These are phyloP conservation scores for Puntigrus tetrazona DNA, from an alignment of 2,113 vertebrate species.

Conservation along the genomic window DNA sequence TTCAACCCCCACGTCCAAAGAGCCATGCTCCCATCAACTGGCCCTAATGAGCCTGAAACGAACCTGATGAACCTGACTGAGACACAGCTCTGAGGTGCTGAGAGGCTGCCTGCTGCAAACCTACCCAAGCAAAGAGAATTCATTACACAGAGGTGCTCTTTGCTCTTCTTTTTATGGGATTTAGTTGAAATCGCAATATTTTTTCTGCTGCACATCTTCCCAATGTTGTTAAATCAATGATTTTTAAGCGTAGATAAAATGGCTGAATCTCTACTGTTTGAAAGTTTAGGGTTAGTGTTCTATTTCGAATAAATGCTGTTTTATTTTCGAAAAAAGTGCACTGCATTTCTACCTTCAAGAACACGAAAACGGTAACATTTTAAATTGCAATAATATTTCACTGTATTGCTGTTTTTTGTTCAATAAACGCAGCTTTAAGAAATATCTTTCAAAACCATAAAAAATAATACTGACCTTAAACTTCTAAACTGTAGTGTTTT, in stretches of 20 bases:
- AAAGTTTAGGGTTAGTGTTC: background rate
- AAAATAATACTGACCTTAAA: background rate
- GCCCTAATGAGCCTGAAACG: constrained; percentile 54
- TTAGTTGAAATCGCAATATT: background rate
- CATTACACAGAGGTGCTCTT: constrained; percentile 11
- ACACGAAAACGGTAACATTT: background rate
- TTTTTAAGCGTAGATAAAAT: background rate
- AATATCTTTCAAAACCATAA: background rate
- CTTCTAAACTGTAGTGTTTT: background rate
- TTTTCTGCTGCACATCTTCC: background rate
- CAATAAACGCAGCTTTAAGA: background rate
- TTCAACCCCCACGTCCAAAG: constrained; percentile 39
- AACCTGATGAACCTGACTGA: constrained; percentile 51
- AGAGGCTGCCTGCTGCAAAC: background rate
- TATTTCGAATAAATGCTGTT: no score
- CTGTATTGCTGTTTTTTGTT: background rate
- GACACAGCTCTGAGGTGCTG: constrained; percentile 17
- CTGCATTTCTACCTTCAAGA: no score
- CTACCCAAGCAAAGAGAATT: background rate
- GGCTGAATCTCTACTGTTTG: background rate
- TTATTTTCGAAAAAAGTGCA: no score
- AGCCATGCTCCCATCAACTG: constrained; percentile 35
- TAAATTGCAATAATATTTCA: background rate
- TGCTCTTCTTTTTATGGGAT: constrained; percentile 19
- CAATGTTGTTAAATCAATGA: background rate